Conservation (phyloP, 2,113 vertebrate genomes). For the Scomber colias region DNA sequence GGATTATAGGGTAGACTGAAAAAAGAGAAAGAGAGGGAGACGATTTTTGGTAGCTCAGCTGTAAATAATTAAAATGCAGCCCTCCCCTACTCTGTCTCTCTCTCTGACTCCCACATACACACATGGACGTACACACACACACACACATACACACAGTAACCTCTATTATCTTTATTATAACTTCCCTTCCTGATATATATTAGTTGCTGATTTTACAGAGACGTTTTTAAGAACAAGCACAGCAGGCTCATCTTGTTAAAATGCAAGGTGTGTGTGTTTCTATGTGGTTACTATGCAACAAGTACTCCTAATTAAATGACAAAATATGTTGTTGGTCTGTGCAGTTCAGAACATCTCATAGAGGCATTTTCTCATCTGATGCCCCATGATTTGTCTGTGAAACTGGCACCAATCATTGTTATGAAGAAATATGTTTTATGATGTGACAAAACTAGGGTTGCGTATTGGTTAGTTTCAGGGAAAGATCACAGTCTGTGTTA, state of each 20-base stretch:
- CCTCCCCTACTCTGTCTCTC: conserved; percentile 40
- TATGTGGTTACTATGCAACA: conserved; percentile 5
- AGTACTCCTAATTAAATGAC: not conserved
- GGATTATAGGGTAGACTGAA: conserved; percentile 82
- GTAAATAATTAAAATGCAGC: conserved; percentile 85
- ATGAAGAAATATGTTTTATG: no score
- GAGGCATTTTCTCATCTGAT: no score
- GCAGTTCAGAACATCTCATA: no score
- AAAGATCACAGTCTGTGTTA: no score
- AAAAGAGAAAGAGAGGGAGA: conserved; percentile 35
- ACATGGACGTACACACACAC: conserved; percentile 18
- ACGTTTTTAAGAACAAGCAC: conserved; percentile 45
- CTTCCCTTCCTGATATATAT: conserved; percentile 71
- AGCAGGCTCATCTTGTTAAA: conserved; percentile 71
- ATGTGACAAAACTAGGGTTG: no score
- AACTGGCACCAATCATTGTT: no score
- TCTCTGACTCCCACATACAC: conserved; percentile 22
- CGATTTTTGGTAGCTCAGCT: conserved; percentile 79
- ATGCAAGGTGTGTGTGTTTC: conserved; percentile 31
- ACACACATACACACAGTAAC: conserved; percentile 51
- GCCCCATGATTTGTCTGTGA: no score
- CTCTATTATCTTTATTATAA: conserved; percentile 73
- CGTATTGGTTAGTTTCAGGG: no score
- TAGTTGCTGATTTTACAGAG: conserved; percentile 69
- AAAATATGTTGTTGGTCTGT: no score